A percentile compares a stretch with the other conserved stretches of the same genome.
Conservation (phyloP, 2,113 vertebrate species). For the Paramormyrops kingsleyae region DNA sequence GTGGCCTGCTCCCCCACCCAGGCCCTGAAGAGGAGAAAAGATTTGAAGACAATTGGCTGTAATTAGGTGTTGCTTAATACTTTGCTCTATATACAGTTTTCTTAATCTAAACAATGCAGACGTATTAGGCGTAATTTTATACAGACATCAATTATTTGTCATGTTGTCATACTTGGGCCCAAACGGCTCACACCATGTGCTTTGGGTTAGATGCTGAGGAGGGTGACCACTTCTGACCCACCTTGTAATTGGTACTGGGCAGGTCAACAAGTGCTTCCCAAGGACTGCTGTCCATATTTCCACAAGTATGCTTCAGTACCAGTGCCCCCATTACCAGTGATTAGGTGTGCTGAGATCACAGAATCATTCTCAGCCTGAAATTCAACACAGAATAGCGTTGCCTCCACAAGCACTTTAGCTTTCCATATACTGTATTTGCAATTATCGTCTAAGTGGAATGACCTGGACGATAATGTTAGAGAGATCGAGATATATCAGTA, state of each 20-base stretch:
- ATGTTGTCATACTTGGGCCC: not conserved
- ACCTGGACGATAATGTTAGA: not conserved
- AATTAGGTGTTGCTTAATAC: not conserved
- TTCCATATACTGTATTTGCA: not conserved
- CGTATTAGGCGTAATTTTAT: not conserved
- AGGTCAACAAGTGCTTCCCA: not conserved
- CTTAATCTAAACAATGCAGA: not conserved
- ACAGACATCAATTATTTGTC: not conserved
- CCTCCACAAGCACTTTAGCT: not conserved
- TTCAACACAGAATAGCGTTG: not conserved
- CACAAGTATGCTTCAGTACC: not conserved
- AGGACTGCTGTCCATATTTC: not conserved
- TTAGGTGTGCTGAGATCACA: not conserved
- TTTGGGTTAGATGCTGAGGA: not conserved
- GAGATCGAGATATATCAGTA: not conserved
- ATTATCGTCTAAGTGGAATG: not conserved
- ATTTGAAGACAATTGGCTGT: not conserved
- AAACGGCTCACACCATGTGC: not conserved
- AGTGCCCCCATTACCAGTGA: not conserved
- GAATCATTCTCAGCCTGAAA: not conserved
- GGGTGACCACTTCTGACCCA: not conserved
- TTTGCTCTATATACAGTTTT: not conserved
- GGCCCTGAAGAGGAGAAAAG: not conserved
- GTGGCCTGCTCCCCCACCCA: not conserved
- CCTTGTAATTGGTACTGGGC: not conserved